Evolutionary conservation across 2,797 vertebrate genomes (phyloP).

Genomic region (Prunella strophiata): DNA sequence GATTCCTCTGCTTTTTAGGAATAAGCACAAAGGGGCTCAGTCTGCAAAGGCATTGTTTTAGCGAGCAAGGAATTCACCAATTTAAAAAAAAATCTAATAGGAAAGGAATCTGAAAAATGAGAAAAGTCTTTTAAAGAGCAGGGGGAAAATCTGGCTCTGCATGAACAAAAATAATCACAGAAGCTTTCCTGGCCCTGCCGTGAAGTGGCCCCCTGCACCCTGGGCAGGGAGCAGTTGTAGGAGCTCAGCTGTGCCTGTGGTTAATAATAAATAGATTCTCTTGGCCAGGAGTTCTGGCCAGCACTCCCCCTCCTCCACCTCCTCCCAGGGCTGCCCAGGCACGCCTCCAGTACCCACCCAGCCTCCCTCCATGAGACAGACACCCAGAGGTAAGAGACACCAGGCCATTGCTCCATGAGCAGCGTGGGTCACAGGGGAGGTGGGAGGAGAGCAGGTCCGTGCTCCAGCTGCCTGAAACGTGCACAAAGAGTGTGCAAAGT

Average conservation of each 20-base stretch:
- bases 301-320: background rate
- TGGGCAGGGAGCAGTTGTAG: slow-evolving; percentile 7
- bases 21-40: background rate
- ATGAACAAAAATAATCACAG: background rate
- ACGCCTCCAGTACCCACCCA: background rate
- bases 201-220: background rate
- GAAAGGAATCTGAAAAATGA: slow-evolving; percentile 11
- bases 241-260: slow-evolving; percentile 46
- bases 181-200: background rate
- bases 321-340: background rate
- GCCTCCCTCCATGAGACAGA: background rate
- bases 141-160: background rate
- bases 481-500: background rate
- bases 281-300: background rate
- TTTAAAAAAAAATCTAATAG: background rate
- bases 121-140: background rate
- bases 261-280: slow-evolving; percentile 70
- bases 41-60: background rate
- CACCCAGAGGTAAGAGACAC: slow-evolving; percentile 50
- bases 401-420: background rate
- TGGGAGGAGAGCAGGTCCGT: background rate
- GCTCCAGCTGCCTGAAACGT: background rate
- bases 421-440: background rate
- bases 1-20: slow-evolving; percentile 8
- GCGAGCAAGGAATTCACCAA: background rate